These are phyloP conservation scores for Erpetoichthys calabaricus DNA, from an alignment of 2,797 vertebrate species.

Conservation along the genomic window DNA sequence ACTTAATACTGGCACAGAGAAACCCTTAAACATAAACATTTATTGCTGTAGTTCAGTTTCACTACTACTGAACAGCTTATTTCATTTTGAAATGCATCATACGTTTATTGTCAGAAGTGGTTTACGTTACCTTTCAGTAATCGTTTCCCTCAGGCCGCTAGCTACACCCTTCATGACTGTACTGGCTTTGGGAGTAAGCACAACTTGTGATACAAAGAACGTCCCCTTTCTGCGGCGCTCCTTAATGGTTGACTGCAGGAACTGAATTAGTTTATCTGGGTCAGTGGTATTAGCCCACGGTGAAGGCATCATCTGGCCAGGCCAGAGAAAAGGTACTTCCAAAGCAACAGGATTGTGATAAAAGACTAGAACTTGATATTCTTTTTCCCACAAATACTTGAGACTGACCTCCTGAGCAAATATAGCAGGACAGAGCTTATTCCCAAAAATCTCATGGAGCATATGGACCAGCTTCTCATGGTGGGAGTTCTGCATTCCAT, in stretches of 20 bases:
- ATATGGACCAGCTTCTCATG: conserved; percentile 93
- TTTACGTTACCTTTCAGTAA: conserved; percentile 72
- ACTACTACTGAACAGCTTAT: no score
- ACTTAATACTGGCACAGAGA: no score
- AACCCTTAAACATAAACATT: no score
- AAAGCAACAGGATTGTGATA: conserved; percentile 92
- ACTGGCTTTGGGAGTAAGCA: conserved; percentile 92
- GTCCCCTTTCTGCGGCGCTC: conserved; percentile 92
- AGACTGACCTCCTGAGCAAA: conserved; percentile 92
- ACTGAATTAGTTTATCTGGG: conserved; percentile 88
- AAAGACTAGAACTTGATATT: conserved; percentile 89
- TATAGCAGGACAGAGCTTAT: conserved; percentile 85
- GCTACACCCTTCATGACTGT: conserved; percentile 92
- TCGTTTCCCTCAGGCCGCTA: conserved; percentile 92
- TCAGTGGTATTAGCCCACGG: conserved; percentile 97
- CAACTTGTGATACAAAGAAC: conserved; percentile 94
- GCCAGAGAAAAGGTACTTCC: conserved; percentile 91
- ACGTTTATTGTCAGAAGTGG: no score
- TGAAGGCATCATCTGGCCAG: conserved; percentile 96
- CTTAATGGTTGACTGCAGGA: conserved; percentile 81
- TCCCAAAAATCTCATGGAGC: conserved; percentile 81
- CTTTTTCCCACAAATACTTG: conserved; percentile 91
- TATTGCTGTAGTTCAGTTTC: no score
- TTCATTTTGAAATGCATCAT: no score
- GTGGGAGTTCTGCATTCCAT: conserved; percentile 91